phyloP scores from a whole-genome alignment of 2,888 invertebrate species.

The Coecobrya sp. region DNA sequence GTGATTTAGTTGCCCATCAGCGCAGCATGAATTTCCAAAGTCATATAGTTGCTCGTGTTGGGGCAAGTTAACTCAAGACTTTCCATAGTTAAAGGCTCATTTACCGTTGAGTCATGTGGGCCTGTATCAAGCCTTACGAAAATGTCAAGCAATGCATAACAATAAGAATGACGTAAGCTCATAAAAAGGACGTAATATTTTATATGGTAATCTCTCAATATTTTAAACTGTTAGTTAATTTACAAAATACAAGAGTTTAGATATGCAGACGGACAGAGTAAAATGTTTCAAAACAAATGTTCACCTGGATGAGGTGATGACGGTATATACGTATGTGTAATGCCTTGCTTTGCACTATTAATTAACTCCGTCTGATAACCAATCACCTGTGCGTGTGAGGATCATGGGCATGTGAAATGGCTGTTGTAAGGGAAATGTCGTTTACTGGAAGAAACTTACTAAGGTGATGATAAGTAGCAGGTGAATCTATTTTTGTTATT shows the following conservation, averaged over 20 bases:
- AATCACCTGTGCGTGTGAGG: neutral
- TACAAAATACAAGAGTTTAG: too few relatives aligned
- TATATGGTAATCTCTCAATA: neutral
- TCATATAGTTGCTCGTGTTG: too few relatives aligned
- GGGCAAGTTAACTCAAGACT: too few relatives aligned
- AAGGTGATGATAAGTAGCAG: slow-evolving; percentile 9
- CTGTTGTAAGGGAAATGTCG: slow-evolving; percentile 28
- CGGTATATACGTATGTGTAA: neutral
- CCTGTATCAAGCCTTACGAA: too few relatives aligned
- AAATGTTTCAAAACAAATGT: neutral
- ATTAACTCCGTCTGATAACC: neutral
- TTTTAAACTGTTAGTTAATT: neutral
- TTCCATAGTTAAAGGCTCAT: too few relatives aligned
- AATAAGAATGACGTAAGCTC: neutral
- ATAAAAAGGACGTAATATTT: neutral
- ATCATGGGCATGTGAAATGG: slow-evolving; percentile 1
- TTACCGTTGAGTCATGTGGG: too few relatives aligned
- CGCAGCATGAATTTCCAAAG: too few relatives aligned
- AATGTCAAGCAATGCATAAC: slow-evolving; percentile 23
- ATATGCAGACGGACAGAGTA: too few relatives aligned
- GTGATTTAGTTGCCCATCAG: too few relatives aligned
- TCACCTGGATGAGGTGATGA: neutral
- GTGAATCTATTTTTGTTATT: slow-evolving; percentile 12
- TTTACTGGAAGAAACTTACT: slow-evolving; percentile 15
- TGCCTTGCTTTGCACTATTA: neutral